Evolutionary conservation across 1,140 invertebrate species (phyloP).

Genomic region (Ips nitidus): DNA sequence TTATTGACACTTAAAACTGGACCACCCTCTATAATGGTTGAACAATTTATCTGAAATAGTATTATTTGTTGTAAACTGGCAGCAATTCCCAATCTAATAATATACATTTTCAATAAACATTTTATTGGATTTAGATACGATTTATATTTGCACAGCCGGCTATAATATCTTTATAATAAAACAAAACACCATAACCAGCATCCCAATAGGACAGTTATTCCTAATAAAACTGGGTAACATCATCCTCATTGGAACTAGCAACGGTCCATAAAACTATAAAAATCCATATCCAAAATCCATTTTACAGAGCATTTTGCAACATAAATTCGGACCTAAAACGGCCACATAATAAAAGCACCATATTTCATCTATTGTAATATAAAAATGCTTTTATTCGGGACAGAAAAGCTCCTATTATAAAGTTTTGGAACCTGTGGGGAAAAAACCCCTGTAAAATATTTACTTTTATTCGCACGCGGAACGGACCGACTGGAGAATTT

Average conservation of each 20-base stretch:
- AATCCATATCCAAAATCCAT: conserved; percentile 22
- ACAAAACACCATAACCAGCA: not conserved
- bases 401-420: conserved; percentile 23
- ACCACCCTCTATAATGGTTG: no score
- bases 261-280: conserved; percentile 22
- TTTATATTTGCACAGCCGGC: no score
- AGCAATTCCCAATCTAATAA: no score
- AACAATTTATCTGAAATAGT: no score
- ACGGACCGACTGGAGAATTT: not conserved
- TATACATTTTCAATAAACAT: no score
- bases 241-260: not conserved
- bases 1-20: no score
- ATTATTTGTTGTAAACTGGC: no score
- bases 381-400: conserved; percentile 23
- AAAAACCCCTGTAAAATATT: conserved; percentile 22
- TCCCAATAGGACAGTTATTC: conserved; percentile 1
- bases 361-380: conserved; percentile 26
- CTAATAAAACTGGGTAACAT: not conserved
- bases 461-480: conserved; percentile 11
- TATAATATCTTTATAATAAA: not conserved
- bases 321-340: conserved; percentile 24
- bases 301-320: conserved; percentile 22
- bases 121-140: no score
- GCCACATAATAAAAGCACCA: conserved; percentile 21
- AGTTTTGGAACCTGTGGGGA: conserved; percentile 13